Evolutionary conservation across 2,113 vertebrate genomes (phyloP).

Genomic region (Oncorhynchus kisutch): DNA sequence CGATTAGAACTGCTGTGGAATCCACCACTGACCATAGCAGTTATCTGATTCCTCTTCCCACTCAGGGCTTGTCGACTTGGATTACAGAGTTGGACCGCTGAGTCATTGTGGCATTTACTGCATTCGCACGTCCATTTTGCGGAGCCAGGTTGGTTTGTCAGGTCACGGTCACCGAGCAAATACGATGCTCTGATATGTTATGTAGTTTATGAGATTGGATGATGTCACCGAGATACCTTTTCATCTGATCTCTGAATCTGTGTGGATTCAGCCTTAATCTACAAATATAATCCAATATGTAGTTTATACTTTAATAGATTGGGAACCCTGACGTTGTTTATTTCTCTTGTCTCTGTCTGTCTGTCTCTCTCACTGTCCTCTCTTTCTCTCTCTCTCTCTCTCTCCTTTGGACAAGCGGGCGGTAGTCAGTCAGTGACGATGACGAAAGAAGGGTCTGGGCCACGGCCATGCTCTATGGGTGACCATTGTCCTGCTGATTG

Average conservation of each 20-base stretch:
- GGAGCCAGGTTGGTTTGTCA: not conserved
- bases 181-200: constrained; percentile 3
- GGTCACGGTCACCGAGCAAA: not conserved
- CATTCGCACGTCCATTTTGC: not conserved
- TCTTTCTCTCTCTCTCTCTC: not conserved
- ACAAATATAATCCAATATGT: not conserved
- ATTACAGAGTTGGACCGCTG: constrained; percentile 30
- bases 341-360: no score
- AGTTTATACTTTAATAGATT: not conserved
- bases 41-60: constrained; percentile 5
- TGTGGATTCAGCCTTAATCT: not conserved
- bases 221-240: not conserved
- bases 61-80: constrained; percentile 27
- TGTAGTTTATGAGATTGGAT: not conserved
- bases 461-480: not conserved
- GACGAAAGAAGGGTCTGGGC: not conserved
- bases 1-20: constrained; percentile 23
- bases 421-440: not conserved
- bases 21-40: constrained; percentile 9
- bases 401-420: not conserved
- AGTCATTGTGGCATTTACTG: not conserved
- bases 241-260: not conserved
- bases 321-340: no score
- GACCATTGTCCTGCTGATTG: constrained; percentile 17
- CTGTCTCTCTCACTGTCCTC: no score